These are phyloP conservation scores for Protaetia brevitarsis DNA, from an alignment of 1,140 invertebrate genomes.

Conservation along the genomic window DNA sequence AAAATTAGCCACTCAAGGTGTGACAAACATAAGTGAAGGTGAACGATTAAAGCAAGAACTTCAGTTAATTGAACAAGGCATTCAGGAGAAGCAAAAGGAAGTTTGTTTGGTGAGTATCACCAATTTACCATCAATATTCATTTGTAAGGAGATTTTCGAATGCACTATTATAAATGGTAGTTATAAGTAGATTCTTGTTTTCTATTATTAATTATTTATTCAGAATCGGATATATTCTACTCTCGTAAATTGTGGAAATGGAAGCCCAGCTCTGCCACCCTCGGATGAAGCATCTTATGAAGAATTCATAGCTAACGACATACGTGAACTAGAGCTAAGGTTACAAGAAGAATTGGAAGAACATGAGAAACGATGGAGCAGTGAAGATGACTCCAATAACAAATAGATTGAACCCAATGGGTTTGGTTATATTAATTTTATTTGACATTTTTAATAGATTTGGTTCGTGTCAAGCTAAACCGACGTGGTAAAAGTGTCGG, in stretches of 20 bases:
- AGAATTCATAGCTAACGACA: slow-evolving; percentile 65
- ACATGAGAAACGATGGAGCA: slow-evolving; percentile 64
- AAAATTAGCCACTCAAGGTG: slow-evolving; percentile 54
- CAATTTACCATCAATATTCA: not conserved
- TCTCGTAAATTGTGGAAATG: slow-evolving; percentile 33
- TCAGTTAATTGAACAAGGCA: slow-evolving; percentile 64
- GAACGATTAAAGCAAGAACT: slow-evolving; percentile 62
- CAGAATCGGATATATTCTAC: slow-evolving; percentile 46
- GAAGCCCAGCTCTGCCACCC: slow-evolving; percentile 28
- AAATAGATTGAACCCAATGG: slow-evolving; percentile 44
- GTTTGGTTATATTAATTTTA: slow-evolving; percentile 33
- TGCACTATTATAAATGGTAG: too few species aligned
- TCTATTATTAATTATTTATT: slow-evolving; percentile 17
- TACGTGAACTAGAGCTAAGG: slow-evolving; percentile 62
- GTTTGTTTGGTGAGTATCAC: slow-evolving; percentile 55
- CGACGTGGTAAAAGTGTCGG: not conserved
- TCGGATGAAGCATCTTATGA: slow-evolving; percentile 63
- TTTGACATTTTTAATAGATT: not conserved
- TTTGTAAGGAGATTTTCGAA: not conserved
- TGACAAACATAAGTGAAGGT: slow-evolving; percentile 52
- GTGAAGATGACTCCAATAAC: slow-evolving; percentile 54
- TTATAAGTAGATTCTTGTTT: too few species aligned
- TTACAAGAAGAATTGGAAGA: slow-evolving; percentile 66
- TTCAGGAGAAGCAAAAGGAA: slow-evolving; percentile 64
- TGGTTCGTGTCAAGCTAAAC: not conserved